These are phyloP conservation scores for Pituophis catenifer DNA, from an alignment of 2,113 vertebrate genomes.

Conservation along the genomic window DNA sequence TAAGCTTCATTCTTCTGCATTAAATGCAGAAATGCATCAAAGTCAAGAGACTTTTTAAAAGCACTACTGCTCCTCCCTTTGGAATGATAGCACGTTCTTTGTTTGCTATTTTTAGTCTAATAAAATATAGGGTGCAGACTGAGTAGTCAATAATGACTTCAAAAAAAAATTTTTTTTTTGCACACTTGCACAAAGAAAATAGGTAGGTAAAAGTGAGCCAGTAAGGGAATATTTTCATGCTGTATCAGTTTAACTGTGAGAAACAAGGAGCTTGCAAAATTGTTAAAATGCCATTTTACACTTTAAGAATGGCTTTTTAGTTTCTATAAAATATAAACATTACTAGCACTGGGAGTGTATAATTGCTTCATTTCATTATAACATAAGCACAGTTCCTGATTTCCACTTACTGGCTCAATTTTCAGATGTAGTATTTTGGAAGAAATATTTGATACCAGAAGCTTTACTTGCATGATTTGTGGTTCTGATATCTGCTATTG, in stretches of 20 bases:
- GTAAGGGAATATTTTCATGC: conserved; percentile 64
- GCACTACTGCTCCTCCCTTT: conserved; percentile 60
- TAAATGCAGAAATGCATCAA: conserved; percentile 56
- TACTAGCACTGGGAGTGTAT: conserved; percentile 48
- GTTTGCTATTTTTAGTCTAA: conserved; percentile 50
- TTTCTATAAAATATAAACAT: conserved; percentile 56
- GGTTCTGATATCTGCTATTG: neutral
- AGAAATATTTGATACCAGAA: neutral
- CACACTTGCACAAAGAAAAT: conserved; percentile 58
- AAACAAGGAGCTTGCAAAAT: conserved; percentile 50
- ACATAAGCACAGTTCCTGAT: conserved; percentile 36
- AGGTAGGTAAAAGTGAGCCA: conserved; percentile 50
- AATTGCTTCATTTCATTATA: conserved; percentile 53
- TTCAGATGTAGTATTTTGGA: neutral
- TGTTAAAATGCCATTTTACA: conserved; percentile 61
- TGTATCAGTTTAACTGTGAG: conserved; percentile 65
- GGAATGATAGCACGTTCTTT: conserved; percentile 60
- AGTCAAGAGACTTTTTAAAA: conserved; percentile 66
- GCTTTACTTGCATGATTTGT: conserved; percentile 15
- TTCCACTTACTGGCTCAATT: neutral
- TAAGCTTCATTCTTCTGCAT: conserved; percentile 61
- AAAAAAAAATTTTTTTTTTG: conserved; percentile 12
- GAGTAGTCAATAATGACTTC: conserved; percentile 64
- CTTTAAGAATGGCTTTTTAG: conserved; percentile 52
- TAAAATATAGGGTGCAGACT: conserved; percentile 66